Percentiles rank a stretch among this genome's conserved stretches.
Conservation (phyloP, 2,797 vertebrate species). For the Pelochelys cantorii region DNA sequence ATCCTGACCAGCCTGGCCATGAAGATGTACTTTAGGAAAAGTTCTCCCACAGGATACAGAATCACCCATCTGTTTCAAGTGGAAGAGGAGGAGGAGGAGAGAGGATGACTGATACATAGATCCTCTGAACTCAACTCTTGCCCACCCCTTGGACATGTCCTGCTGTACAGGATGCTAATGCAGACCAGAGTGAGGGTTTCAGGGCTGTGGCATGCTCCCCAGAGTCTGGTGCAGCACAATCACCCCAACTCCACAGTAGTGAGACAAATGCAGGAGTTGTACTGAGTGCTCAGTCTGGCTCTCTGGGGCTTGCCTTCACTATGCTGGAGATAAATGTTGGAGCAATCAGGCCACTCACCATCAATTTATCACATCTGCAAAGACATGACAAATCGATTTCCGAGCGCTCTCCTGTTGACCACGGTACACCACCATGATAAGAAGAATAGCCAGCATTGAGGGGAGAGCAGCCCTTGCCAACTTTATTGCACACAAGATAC, state of each 20-base stretch:
- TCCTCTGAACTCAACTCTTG: fast-evolving
- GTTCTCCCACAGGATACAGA: fast-evolving
- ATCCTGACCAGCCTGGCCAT: neutral
- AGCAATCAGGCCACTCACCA: too few relatives aligned
- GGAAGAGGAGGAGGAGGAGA: neutral
- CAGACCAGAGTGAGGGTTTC: fast-evolving
- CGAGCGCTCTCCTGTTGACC: too few relatives aligned
- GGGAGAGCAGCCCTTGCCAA: too few relatives aligned
- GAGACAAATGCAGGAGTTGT: neutral
- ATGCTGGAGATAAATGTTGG: too few relatives aligned
- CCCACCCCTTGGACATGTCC: neutral
- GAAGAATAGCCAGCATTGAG: too few relatives aligned
- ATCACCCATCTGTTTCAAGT: fast-evolving
- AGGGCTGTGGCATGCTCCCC: fast-evolving
- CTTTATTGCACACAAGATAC: too few relatives aligned
- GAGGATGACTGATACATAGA: fast-evolving
- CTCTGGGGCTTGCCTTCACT: too few relatives aligned
- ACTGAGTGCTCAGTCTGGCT: neutral
- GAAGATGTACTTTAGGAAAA: conserved; percentile 12
- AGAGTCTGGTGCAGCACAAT: neutral
- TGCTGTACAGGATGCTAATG: neutral
- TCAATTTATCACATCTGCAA: too few relatives aligned
- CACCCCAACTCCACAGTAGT: fast-evolving
- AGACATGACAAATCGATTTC: neutral
- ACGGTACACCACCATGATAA: too few relatives aligned